Evolutionary conservation across 2,797 vertebrate genomes (phyloP).

Genomic region (Acrossocheilus wenchowensis): DNA sequence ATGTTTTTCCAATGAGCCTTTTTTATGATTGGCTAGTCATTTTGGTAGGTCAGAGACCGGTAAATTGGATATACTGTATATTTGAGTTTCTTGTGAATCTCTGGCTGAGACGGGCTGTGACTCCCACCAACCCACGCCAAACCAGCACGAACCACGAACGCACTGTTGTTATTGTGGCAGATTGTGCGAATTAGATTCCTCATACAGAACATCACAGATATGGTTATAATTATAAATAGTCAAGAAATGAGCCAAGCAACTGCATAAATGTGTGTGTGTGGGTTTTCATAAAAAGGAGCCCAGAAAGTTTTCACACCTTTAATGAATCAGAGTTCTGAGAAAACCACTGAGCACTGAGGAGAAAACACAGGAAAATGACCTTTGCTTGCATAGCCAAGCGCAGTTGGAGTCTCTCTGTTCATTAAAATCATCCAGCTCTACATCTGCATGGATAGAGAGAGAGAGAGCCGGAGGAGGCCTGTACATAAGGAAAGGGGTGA

Average conservation of each 20-base stretch:
- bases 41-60: background rate
- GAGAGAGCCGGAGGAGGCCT: conserved; percentile 24
- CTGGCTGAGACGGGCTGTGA: background rate
- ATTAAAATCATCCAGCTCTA: conserved; percentile 52
- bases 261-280: conserved; percentile 5
- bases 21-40: background rate
- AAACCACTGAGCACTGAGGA: background rate
- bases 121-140: conserved; percentile 2
- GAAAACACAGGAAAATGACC: conserved; percentile 46
- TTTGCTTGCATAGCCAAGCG: conserved; percentile 38
- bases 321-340: conserved; percentile 49
- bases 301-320: conserved; percentile 41
- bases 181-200: conserved; percentile 17
- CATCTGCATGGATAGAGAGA: background rate
- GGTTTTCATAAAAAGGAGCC: background rate
- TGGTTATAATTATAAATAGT: conserved; percentile 39
- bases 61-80: background rate
- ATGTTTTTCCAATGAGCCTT: background rate
- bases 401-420: conserved; percentile 47
- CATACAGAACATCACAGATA: conserved; percentile 22
- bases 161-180: conserved; percentile 20
- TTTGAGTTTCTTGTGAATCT: conserved; percentile 2
- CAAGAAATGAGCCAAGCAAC: conserved; percentile 19
- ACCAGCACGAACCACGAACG: background rate
- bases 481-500: conserved; percentile 29